phyloP scores from a whole-genome alignment of 2,113 vertebrate genomes.

The Dasyornis broadbenti region DNA sequence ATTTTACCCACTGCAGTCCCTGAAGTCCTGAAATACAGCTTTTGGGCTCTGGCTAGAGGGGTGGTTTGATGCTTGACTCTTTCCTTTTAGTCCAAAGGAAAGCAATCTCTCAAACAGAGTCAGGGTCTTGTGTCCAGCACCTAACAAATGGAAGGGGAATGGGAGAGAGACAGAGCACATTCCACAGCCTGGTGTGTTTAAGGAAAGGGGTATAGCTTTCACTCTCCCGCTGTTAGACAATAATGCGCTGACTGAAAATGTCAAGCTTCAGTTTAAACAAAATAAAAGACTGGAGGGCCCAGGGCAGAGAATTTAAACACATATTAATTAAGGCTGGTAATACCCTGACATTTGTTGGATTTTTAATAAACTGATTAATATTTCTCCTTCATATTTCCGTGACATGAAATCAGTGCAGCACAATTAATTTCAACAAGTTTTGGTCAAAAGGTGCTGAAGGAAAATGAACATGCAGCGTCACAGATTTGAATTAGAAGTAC shows the following conservation, averaged over 20 bases:
- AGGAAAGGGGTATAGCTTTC: constrained; percentile 63
- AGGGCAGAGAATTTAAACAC: constrained; percentile 62
- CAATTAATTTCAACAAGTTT: constrained; percentile 57
- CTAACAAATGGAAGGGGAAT: constrained; percentile 48
- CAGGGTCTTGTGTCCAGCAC: neutral
- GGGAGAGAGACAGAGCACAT: constrained; percentile 51
- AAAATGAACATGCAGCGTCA: neutral
- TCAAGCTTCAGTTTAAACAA: constrained; percentile 71
- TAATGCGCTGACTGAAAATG: constrained; percentile 71
- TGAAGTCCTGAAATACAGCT: neutral
- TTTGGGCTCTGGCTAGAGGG: neutral
- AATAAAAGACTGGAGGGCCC: constrained; percentile 60
- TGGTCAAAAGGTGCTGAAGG: neutral
- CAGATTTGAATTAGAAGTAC: neutral
- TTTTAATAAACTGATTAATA: constrained; percentile 66
- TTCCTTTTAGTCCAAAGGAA: neutral
- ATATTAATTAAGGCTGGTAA: constrained; percentile 64
- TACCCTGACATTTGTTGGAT: constrained; percentile 49
- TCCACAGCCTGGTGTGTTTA: constrained; percentile 67
- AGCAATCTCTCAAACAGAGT: neutral
- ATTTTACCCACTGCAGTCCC: neutral
- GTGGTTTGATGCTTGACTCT: neutral
- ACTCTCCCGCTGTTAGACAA: constrained; percentile 64
- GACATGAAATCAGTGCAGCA: constrained; percentile 19
- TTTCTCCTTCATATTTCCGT: constrained; percentile 55